Conservation (phyloP, 2,797 vertebrate genomes). For the Characodon lateralis region DNA sequence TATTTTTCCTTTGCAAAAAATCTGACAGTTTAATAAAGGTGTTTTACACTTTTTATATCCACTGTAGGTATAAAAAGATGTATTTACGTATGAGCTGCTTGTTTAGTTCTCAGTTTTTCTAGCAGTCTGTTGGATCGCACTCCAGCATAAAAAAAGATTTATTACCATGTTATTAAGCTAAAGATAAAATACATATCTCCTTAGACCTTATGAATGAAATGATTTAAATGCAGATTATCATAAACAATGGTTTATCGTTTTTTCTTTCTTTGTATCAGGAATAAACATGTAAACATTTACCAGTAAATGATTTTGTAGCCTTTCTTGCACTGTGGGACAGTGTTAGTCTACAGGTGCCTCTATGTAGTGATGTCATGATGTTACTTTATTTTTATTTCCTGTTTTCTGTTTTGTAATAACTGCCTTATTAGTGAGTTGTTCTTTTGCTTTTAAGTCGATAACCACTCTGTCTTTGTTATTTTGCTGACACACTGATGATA, state of each 20-base stretch:
- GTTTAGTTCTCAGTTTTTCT: constrained; percentile 4
- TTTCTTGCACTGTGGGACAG: neutral
- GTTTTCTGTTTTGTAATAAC: neutral
- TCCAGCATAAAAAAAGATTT: constrained; percentile 16
- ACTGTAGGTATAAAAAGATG: neutral
- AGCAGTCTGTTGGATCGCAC: constrained; percentile 4
- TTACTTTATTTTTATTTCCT: constrained; percentile 2
- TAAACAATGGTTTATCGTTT: neutral
- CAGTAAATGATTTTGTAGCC: constrained; percentile 1
- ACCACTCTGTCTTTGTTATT: neutral
- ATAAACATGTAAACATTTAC: constrained; percentile 13
- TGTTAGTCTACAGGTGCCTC: neutral
- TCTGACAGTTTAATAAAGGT: constrained; percentile 1
- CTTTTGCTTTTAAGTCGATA: neutral
- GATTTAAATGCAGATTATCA: constrained; percentile 1
- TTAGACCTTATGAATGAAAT: constrained; percentile 26
- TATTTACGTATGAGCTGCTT: neutral
- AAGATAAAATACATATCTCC: constrained; percentile 19
- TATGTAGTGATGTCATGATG: neutral
- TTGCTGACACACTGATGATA: neutral
- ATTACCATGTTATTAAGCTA: constrained; percentile 21
- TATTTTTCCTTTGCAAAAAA: neutral
- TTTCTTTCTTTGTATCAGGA: constrained; percentile 11
- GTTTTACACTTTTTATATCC: constrained; percentile 4
- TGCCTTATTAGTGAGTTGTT: neutral